Base-by-base conservation (phyloP, 2,797 vertebrate genomes). In the Poeciliopsis turneri region DNA sequence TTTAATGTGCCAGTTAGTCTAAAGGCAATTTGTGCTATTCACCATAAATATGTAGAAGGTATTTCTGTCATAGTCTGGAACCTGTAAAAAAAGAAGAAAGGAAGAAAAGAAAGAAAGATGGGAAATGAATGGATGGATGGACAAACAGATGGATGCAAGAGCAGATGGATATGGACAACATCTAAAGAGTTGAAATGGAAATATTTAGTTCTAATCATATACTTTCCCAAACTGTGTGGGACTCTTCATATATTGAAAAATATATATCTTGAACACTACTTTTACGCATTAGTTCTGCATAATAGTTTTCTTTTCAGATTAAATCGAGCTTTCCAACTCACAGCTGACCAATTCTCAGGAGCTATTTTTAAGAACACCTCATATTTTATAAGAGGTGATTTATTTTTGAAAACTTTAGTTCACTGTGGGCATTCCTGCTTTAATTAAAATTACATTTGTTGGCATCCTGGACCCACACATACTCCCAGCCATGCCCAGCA, bases 381-480 rank as follows among this genome's bases (percentile, higher is more conserved):
- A 59, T 59, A 28, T 28, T 6, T 75, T 72, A n/a, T 61, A 57
- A 79, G 69, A 78, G 45, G 43, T 36, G 41, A 45, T 64, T 82
- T 61, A 25, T 41, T 80, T 84, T 79, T 68, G 84, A 77, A 77
- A 81, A 78, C 12, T 41, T 3, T 10, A 70, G 53, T 76, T 83
- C 55, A 84, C 86, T 77, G 69, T 25, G 71, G 70, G 75, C 75
- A 78, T 55, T 16, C 25, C 78, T 74, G 70, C 73, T 73, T 69
- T 73, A 53, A 78, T 47, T 75, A 49, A 80, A 90, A 88, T 86
- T 80, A 72, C 61, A 80, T 84, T 82, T 78, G 72, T 39, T 23
- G 70, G 70, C 74, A 81, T 79, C 57, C 30, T 70, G 69, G 77
- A 39, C 74, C n/a, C 75, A 64, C n/a, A 7, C 6, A 18, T 16